phyloP scores from a whole-genome alignment of 2,113 vertebrate species.

The Pitta sordida region DNA sequence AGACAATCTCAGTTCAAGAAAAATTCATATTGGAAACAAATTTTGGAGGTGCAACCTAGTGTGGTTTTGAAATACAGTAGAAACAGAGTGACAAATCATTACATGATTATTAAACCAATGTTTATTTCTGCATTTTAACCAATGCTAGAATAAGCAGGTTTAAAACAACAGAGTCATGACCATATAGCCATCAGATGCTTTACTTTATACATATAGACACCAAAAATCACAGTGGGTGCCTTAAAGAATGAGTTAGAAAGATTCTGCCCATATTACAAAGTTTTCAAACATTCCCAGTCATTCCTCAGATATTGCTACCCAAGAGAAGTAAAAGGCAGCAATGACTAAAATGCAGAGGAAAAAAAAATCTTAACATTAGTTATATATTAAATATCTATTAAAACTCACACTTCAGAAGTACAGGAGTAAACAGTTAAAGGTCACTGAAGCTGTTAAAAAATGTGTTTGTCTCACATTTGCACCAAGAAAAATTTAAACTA shows the following conservation, averaged over 20 bases:
- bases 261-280: too few species aligned
- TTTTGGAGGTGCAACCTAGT: not conserved
- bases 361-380: too few species aligned
- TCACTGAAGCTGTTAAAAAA: slow-evolving; percentile 17
- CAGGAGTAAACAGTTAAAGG: slow-evolving; percentile 6
- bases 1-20: not conserved
- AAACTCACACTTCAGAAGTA: not conserved
- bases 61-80: not conserved
- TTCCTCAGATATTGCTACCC: too few species aligned
- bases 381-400: too few species aligned
- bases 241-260: too few species aligned
- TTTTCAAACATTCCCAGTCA: too few species aligned
- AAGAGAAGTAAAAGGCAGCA: too few species aligned
- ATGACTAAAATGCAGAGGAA: too few species aligned
- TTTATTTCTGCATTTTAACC: not conserved
- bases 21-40: not conserved
- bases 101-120: not conserved
- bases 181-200: too few species aligned
- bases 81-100: not conserved
- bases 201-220: too few species aligned
- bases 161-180: too few species aligned
- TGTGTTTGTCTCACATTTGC: not conserved
- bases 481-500: slow-evolving; percentile 27
- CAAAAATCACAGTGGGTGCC: too few species aligned
- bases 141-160: not conserved